Base-by-base conservation (phyloP, 2,888 invertebrate genomes). In the Amiota mariae region DNA sequence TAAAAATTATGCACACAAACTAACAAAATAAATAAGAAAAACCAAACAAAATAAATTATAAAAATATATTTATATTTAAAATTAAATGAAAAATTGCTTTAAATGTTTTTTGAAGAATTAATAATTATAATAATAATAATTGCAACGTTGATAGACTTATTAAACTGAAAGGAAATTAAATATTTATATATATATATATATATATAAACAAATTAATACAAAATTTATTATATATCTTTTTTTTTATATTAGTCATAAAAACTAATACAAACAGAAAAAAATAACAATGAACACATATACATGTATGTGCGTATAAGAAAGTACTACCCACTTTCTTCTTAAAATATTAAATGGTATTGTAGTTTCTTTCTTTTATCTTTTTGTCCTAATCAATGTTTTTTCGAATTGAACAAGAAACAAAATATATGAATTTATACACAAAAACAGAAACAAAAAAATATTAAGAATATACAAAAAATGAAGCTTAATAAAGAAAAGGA, bases 81-180 rank as follows among this genome's bases (percentile, higher is more conserved):
- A 67, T 4, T 18, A 67, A 10, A 77, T 81, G 78, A 78, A 78
- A 75, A 77, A 80, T 79, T 85, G 83, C 83, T 83, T 83, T 83
- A 83, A 84, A 83, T 83, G 83, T 83, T 67, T 82, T 82, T 81
- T 84, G 84, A 84, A 36, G 36, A 36, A 36, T 36, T 6, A 36
- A 36, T 36, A 36, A 36, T 36, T 6, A 36, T 6, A 36, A 4
- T 36, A 36, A 36, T 36, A 36, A 36, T 36, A 36, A 83, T 81
- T 83, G 85, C 82, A 84, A 83, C 82, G 85, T 83, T 84, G 78
- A 83, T 84, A 83, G 83, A 83, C 83, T 83, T 82, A 51, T 11
- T 13, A 67, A 67, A 49, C 46, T 57, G 57, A 67, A 24, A 66
- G 47, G 51, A 67, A 67, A 67, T 46, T 70, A n/a, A 54, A 11